Base-by-base conservation (phyloP, 1,140 invertebrate species). In the Drosophila micromelanica region DNA sequence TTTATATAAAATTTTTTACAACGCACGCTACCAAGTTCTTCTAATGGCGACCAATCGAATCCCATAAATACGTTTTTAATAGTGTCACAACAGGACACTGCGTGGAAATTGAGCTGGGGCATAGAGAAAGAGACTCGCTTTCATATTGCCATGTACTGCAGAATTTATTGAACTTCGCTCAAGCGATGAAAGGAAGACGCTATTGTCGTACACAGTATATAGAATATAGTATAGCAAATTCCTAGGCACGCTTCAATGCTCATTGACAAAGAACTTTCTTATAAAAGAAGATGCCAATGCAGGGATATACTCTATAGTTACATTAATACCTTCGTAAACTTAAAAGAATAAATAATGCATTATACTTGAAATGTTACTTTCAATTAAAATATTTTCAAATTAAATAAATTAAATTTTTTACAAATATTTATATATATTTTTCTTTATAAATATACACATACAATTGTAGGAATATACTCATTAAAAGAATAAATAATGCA, bases 1-100 rank as follows among this genome's bases (percentile, higher is more conserved):
- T 85, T 85, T 85, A 85, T 85, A 85, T 85, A 86, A 85, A 80
- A 85, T 85, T 86, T 85, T 80, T 85, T 85, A 59, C 68, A 56
- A 57, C 77, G 56, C 81, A 85, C 81, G 81, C 15, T 57, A 12
- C 17, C 40, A 35, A 46, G 6, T 40, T 42, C 13, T 40, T 27
- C 42, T 40, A 46, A 69, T 60, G 59, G 52, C 71, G 54, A 59
- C 57, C 61, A 72, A 32, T 37, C 30, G 13, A 30, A 27, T 30
- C 27, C 32, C 45, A 11, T 61, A 85, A 74, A 85, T 85, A 73
- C 60, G 65, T 40, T 49, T 85, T 85, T 86, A 85, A 85, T 85
- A 59, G 62, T 86, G 81, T 85, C 81, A 85, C 70, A 85, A 85
- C 80, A 85, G 78, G 27, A 60, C 17, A 49, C 23, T 2, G 2